Conservation (phyloP, 2,113 vertebrate genomes). For the Amia ocellicauda region DNA sequence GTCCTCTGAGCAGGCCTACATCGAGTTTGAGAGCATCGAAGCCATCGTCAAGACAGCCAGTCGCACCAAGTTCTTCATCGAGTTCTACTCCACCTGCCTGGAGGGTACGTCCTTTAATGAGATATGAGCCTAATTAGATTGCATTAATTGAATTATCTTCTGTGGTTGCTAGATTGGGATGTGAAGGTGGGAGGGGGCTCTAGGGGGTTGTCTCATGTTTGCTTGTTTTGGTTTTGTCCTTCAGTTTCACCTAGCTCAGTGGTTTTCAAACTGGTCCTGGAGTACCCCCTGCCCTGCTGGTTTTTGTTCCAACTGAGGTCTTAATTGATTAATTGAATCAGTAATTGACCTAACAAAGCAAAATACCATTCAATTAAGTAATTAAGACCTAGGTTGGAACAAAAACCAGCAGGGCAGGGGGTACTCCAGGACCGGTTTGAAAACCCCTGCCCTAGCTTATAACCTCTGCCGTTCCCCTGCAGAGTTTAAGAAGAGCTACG, state of each 20-base stretch:
- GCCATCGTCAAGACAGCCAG: constrained; percentile 95
- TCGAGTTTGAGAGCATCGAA: constrained; percentile 92
- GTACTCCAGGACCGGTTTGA: too few species aligned
- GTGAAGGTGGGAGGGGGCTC: background rate
- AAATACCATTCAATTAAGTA: too few species aligned
- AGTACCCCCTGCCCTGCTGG: too few species aligned
- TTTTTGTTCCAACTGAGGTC: too few species aligned
- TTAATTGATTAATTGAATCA: too few species aligned
- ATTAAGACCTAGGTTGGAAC: too few species aligned
- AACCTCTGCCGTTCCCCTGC: constrained; percentile 20
- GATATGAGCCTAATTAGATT: too few species aligned
- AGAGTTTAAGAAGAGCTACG: constrained; percentile 96
- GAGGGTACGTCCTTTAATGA: constrained; percentile 68
- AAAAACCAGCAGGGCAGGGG: too few species aligned
- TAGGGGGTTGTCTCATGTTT: background rate
- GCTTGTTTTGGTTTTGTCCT: background rate
- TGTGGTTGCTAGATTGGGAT: background rate
- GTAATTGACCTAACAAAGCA: too few species aligned
- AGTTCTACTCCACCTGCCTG: constrained; percentile 93
- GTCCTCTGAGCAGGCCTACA: constrained; percentile 90
- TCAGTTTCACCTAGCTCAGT: background rate
- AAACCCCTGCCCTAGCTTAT: too few species aligned
- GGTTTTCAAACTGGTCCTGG: too few species aligned
- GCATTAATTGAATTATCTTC: too few species aligned
- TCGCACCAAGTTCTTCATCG: constrained; percentile 95